Conservation (phyloP, 2,888 invertebrate species). For the Drosophila neonasuta region DNA sequence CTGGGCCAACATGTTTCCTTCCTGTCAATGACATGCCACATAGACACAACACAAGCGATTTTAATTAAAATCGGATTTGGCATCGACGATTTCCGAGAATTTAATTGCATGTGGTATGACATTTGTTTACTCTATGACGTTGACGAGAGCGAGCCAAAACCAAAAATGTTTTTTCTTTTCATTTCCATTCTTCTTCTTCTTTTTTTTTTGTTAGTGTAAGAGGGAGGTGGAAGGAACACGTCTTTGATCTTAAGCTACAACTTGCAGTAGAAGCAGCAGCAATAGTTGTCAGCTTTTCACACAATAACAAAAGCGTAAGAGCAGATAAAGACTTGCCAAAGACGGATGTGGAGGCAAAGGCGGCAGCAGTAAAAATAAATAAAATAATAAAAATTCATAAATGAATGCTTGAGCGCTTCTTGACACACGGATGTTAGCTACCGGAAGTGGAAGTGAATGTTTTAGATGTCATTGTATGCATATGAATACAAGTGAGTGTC, state of each 20-base stretch:
- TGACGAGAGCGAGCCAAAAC: conserved; percentile 16
- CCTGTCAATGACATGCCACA: conserved; percentile 63
- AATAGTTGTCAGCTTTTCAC: conserved; percentile 53
- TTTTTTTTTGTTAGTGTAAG: not conserved
- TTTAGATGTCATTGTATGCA: conserved; percentile 12
- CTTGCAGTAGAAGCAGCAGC: conserved; percentile 46
- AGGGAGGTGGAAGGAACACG: conserved; percentile 9
- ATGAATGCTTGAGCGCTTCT: conserved; percentile 69
- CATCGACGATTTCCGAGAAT: conserved; percentile 71
- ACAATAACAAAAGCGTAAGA: conserved; percentile 12
- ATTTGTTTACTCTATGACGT: conserved; percentile 66
- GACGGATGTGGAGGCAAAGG: not conserved
- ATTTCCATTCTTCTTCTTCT: not conserved
- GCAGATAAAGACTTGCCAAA: conserved; percentile 2
- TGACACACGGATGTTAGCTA: conserved; percentile 69
- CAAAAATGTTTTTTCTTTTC: not conserved
- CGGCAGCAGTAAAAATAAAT: conserved; percentile 26
- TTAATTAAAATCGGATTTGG: conserved; percentile 78
- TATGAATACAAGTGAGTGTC: conserved; percentile 11
- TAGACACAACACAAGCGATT: conserved; percentile 58
- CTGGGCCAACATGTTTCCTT: conserved; percentile 59
- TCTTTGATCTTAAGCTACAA: conserved; percentile 58
- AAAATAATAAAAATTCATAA: conserved; percentile 74
- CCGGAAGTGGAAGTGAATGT: conserved; percentile 55
- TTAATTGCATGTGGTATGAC: conserved; percentile 70